Conservation (phyloP, 2,888 invertebrate genomes). For the Conchocele bisecta region DNA sequence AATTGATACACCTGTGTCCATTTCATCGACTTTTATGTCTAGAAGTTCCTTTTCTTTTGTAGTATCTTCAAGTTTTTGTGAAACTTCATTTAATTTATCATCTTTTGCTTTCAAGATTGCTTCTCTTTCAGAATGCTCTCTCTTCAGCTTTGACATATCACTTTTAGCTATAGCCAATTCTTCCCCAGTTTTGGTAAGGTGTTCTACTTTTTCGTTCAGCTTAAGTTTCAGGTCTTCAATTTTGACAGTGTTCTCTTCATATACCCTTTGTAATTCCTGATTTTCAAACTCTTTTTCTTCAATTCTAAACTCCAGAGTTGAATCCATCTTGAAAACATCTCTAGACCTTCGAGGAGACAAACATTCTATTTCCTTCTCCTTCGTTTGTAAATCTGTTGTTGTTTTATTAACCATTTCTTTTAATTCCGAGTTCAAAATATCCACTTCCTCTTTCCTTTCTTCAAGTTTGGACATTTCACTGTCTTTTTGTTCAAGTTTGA, state of each 20-base stretch:
- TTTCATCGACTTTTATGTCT: too few species aligned
- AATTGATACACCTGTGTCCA: too few species aligned
- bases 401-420: slow-evolving; percentile 63
- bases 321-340: slow-evolving; percentile 33
- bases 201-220: slow-evolving; percentile 22
- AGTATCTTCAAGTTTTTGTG: neutral
- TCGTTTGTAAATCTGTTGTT: slow-evolving; percentile 53
- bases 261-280: slow-evolving; percentile 31
- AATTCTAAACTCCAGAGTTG: slow-evolving; percentile 34
- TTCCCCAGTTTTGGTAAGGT: slow-evolving; percentile 43
- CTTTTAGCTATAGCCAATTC: slow-evolving; percentile 33
- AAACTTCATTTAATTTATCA: neutral
- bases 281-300: slow-evolving; percentile 46
- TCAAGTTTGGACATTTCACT: slow-evolving; percentile 31
- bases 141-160: slow-evolving; percentile 34
- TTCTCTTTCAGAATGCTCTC: slow-evolving; percentile 13
- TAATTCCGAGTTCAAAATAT: slow-evolving; percentile 57
- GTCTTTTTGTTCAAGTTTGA: slow-evolving; percentile 30
- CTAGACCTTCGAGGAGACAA: slow-evolving; percentile 41
- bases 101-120: slow-evolving; percentile 5
- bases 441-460: slow-evolving; percentile 86
- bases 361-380: slow-evolving; percentile 46
- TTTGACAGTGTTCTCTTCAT: slow-evolving; percentile 25
- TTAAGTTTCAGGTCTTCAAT: slow-evolving; percentile 27
- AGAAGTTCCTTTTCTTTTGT: neutral